Evolutionary conservation across 1,140 invertebrate species (phyloP), one percentile per base, ranked within the genome.

Genomic region (Spodoptera frugiperda): DNA sequence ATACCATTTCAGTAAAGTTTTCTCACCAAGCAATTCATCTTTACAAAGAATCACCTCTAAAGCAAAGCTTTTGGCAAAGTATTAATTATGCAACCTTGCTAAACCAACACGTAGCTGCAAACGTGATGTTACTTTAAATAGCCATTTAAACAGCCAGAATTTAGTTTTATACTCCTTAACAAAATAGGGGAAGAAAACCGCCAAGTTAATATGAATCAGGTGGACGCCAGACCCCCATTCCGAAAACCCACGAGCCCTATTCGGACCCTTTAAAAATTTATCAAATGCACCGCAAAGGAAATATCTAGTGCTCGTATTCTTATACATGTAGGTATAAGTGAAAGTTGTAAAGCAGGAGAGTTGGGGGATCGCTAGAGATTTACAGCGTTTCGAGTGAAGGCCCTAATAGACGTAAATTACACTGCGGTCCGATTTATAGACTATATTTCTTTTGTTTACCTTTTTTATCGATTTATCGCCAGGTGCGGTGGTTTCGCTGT

Each of bases 351-450:
- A 90, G 86, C 82, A 81, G 79, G 77, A 82, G 81, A 84, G 83
- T 89, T 91, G 84, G 78, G 86, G 88, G 84, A 83, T 80, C 83
- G 81, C 79, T 78, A 82, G 79, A 88, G 88, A 91, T 91, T 91
- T 91, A 91, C 83, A 82, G 79, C 84, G 81, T 83, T 88, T 88
- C 89, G 84, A 90, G 87, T 88, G 84, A 82, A 82, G 80, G 80
- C 82, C 74, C 86, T 91, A 91, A 91, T 91, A 91, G 89, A 91
- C 89, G 88, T 91, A 90, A 90, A 91, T 91, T 88, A 87, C 87
- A 82, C 83, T 82, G 87, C 84, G 89, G 88, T 88, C 70, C 81
- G 80, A 89, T 90, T 91, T 91, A 91, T 89, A 85, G 86, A 73
- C 84, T 87, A 87, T 86, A 89, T 90, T 86, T 88, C 87, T 88